Evolutionary conservation across 64 coral and sea anemone genomes (phyloP).

Genomic region (Astreopora myriophthalma): DNA sequence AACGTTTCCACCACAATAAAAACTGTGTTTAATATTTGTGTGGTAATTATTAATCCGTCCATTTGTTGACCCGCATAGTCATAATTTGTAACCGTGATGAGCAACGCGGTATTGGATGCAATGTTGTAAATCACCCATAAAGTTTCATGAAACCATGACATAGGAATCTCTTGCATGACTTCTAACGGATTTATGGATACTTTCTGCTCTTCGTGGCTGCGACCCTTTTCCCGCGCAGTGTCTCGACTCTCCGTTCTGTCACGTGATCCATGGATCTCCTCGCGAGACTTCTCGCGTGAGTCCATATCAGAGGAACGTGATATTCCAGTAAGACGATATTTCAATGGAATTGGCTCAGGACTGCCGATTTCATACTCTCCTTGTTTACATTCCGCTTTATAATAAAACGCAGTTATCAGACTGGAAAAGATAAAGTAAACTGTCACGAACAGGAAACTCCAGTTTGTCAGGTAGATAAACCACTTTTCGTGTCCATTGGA

Average conservation of each 20-base stretch:
- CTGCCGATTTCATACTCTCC: slow-evolving; percentile 59
- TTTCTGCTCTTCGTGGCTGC: slow-evolving; percentile 23
- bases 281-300: slow-evolving; percentile 16
- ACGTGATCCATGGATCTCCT: neutral
- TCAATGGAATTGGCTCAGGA: slow-evolving; percentile 33
- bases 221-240: neutral
- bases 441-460: slow-evolving; percentile 78
- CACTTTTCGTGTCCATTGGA: slow-evolving; percentile 78
- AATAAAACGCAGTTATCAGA: slow-evolving; percentile 56
- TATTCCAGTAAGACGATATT: neutral
- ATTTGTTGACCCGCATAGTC: neutral
- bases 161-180: slow-evolving; percentile 21
- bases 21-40: slow-evolving; percentile 75
- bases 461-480: slow-evolving; percentile 94
- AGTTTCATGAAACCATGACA: slow-evolving; percentile 64
- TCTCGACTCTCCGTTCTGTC: neutral
- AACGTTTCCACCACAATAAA: slow-evolving; percentile 68
- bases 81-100: slow-evolving; percentile 51
- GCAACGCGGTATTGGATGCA: slow-evolving; percentile 49
- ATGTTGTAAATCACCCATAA: slow-evolving; percentile 82
- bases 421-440: slow-evolving; percentile 67
- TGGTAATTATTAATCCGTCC: slow-evolving; percentile 69
- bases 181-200: slow-evolving; percentile 37
- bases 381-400: slow-evolving; percentile 59
- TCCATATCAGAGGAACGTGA: neutral